Evolutionary conservation across 2,888 invertebrate genomes (phyloP).

Genomic region (Eupithecia subfuscata): DNA sequence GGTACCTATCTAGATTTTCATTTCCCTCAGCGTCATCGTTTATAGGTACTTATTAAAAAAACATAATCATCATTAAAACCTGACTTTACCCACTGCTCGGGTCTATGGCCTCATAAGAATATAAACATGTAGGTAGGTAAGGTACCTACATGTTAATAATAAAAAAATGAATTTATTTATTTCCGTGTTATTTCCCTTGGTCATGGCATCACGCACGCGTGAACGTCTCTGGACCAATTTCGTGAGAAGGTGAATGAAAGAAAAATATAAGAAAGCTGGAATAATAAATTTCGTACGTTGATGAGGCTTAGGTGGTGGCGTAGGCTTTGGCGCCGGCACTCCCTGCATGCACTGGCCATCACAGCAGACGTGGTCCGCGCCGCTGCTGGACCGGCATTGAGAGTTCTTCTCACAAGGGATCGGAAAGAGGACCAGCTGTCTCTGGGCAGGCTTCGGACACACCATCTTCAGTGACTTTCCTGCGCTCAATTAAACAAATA

Average conservation of each 20-base stretch:
- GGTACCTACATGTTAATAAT: too few species aligned
- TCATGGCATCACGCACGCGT: too few species aligned
- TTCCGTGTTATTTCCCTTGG: too few species aligned
- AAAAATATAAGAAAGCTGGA: too few species aligned
- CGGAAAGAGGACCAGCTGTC: slow-evolving; percentile 71
- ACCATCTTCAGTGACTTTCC: slow-evolving; percentile 75
- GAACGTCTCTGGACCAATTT: too few species aligned
- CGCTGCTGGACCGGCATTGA: slow-evolving; percentile 74
- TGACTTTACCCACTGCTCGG: neutral
- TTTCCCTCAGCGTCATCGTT: too few species aligned
- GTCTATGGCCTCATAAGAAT: neutral
- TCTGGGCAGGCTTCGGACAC: slow-evolving; percentile 71
- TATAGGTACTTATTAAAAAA: too few species aligned
- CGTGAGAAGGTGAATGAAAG: too few species aligned
- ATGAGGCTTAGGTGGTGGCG: slow-evolving; percentile 67
- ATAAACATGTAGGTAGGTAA: too few species aligned
- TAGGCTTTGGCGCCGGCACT: slow-evolving; percentile 83
- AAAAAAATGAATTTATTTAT: too few species aligned
- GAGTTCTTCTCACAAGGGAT: slow-evolving; percentile 77
- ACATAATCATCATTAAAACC: too few species aligned
- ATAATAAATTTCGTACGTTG: slow-evolving; percentile 62
- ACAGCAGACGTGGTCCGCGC: slow-evolving; percentile 79
- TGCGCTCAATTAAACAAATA: slow-evolving; percentile 45
- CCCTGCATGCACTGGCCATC: slow-evolving; percentile 85
- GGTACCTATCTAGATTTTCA: too few species aligned